phyloP scores from a whole-genome alignment of 2,888 invertebrate genomes.

The Tridacna gigas region DNA sequence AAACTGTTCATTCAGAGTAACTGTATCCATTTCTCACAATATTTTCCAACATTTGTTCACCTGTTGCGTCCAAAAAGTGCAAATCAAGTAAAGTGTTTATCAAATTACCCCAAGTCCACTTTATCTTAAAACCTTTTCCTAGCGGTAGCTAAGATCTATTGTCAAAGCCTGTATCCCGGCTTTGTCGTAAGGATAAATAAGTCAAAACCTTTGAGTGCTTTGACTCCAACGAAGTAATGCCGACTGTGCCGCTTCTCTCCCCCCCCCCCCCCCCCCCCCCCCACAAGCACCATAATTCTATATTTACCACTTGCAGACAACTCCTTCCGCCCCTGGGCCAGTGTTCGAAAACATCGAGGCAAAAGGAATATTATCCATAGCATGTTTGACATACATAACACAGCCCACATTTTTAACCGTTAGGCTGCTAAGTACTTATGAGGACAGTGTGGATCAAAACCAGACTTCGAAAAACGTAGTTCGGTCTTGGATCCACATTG shows the following conservation, averaged over 20 bases:
- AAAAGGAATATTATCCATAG: too few species aligned
- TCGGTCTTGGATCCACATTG: too few species aligned
- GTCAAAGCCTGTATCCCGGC: slow-evolving; percentile 40
- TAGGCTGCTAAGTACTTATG: too few species aligned
- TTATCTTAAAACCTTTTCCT: slow-evolving; percentile 50
- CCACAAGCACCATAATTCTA: background rate
- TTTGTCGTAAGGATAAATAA: slow-evolving; percentile 49
- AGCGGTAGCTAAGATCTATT: slow-evolving; percentile 48
- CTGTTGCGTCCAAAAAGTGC: background rate
- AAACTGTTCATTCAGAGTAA: background rate
- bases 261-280: background rate
- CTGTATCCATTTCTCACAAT: background rate
- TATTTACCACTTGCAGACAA: too few species aligned
- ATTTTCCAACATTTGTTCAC: background rate
- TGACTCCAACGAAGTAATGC: too few species aligned
- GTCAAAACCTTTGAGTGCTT: slow-evolving; percentile 17
- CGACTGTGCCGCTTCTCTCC: too few species aligned
- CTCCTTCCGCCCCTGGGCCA: too few species aligned
- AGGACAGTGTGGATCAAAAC: too few species aligned
- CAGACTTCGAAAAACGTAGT: too few species aligned
- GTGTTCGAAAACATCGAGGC: too few species aligned
- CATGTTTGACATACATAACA: too few species aligned
- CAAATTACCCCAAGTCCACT: background rate
- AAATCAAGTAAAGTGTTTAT: background rate
- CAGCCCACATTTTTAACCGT: too few species aligned